Evolutionary conservation across 2,797 vertebrate species (phyloP).

Genomic region (Nannoperca obscura): DNA sequence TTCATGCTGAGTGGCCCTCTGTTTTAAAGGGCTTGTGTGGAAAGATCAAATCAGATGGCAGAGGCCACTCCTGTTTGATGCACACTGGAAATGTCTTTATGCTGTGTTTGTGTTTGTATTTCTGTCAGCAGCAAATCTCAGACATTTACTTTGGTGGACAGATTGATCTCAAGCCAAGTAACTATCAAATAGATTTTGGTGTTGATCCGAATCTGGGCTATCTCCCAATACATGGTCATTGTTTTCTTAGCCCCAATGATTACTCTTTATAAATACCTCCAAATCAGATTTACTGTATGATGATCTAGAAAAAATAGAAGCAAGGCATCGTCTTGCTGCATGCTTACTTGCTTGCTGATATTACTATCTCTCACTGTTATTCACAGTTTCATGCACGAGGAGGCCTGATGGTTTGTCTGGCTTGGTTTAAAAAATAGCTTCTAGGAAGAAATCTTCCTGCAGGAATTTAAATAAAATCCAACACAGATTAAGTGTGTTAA

Average conservation of each 20-base stretch:
- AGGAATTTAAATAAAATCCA: background rate
- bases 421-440: background rate
- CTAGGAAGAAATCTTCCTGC: background rate
- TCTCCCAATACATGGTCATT: slow-evolving; percentile 23
- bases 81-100: background rate
- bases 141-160: slow-evolving; percentile 9
- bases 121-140: slow-evolving; percentile 2
- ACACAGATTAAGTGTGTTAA: background rate
- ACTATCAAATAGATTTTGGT: slow-evolving; percentile 5
- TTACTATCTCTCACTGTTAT: background rate
- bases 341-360: background rate
- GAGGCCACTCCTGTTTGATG: slow-evolving; percentile 4
- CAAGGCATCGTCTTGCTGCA: background rate
- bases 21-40: background rate
- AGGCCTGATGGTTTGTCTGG: background rate
- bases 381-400: background rate
- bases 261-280: slow-evolving; percentile 1
- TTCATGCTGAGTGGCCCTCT: background rate
- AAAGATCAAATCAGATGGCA: slow-evolving; percentile 16
- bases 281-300: background rate
- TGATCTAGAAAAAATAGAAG: slow-evolving; percentile 9
- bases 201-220: slow-evolving; percentile 25
- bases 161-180: slow-evolving; percentile 27
- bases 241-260: slow-evolving; percentile 8
- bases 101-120: slow-evolving; percentile 12